These are phyloP conservation scores for Trimorus sp. DNA, from an alignment of 2,888 invertebrate genomes.

Conservation along the genomic window DNA sequence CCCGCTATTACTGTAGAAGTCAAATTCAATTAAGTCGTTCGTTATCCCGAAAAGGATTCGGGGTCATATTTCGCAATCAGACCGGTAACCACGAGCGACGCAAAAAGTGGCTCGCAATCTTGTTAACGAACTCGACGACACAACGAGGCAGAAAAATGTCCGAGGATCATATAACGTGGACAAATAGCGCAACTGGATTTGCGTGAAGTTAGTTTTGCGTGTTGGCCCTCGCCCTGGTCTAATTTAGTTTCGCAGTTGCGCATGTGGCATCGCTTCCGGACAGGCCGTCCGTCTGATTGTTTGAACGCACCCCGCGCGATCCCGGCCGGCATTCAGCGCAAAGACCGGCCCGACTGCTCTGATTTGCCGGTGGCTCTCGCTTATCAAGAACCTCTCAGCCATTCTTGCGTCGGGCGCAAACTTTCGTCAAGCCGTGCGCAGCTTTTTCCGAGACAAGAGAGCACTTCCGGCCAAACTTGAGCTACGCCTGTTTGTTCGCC, in stretches of 20 bases:
- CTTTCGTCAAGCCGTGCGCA: too few species aligned
- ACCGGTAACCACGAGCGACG: too few species aligned
- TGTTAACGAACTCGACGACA: not conserved
- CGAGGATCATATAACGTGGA: conserved; percentile 17
- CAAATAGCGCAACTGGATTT: conserved; percentile 28
- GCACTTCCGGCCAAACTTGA: conserved; percentile 41
- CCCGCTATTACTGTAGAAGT: too few species aligned
- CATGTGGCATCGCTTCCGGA: conserved; percentile 39
- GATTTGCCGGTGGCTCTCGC: not conserved
- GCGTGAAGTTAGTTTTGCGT: conserved; percentile 40
- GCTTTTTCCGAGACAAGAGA: conserved; percentile 29
- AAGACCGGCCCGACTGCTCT: conserved; percentile 9
- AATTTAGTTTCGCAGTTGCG: conserved; percentile 35
- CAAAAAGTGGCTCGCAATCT: too few species aligned
- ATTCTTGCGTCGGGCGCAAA: too few species aligned
- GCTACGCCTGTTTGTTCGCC: conserved; percentile 36
- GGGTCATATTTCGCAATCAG: too few species aligned
- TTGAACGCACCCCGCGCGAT: conserved; percentile 31
- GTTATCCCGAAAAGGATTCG: too few species aligned
- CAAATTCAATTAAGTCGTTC: too few species aligned
- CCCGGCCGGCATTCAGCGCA: not conserved
- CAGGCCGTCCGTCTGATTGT: conserved; percentile 38
- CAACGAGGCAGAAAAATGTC: conserved; percentile 15
- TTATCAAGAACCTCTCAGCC: too few species aligned
- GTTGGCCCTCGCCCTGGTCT: conserved; percentile 11